phyloP scores from a whole-genome alignment of 1,140 invertebrate species.

The Diorhabda carinulata region DNA sequence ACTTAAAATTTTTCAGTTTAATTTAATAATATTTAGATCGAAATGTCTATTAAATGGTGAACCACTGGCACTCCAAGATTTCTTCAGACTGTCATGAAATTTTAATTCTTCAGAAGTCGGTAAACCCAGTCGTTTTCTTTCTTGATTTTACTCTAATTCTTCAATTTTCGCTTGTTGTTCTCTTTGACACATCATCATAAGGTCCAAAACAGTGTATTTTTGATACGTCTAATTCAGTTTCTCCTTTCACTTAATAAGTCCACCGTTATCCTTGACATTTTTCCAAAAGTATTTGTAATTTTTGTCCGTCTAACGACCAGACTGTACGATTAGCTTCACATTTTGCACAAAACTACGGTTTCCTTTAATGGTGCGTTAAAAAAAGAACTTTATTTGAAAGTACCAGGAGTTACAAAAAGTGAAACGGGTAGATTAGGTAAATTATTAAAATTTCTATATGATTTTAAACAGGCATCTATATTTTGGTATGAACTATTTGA shows the following conservation, averaged over 20 bases:
- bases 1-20: slow-evolving; percentile 30
- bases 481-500: too few relatives aligned
- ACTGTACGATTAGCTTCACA: slow-evolving; percentile 70
- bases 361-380: too few relatives aligned
- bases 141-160: slow-evolving; percentile 76
- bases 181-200: slow-evolving; percentile 69
- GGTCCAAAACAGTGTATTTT: slow-evolving; percentile 76
- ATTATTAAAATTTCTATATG: too few relatives aligned
- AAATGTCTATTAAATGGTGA: slow-evolving; percentile 81
- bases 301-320: slow-evolving; percentile 74
- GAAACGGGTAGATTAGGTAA: too few relatives aligned
- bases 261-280: slow-evolving; percentile 81
- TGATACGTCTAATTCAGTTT: slow-evolving; percentile 70
- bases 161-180: slow-evolving; percentile 78
- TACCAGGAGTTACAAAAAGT: too few relatives aligned
- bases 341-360: slow-evolving; percentile 56
- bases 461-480: too few relatives aligned
- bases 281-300: slow-evolving; percentile 64
- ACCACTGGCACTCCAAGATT: slow-evolving; percentile 79
- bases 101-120: slow-evolving; percentile 67
- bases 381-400: too few relatives aligned
- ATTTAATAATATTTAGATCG: slow-evolving; percentile 63
- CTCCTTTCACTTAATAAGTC: slow-evolving; percentile 66
- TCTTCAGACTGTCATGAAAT: slow-evolving; percentile 64
- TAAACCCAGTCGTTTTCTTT: slow-evolving; percentile 65